Conservation (phyloP, 2,113 vertebrate species). For the Pseudopipra pipra region DNA sequence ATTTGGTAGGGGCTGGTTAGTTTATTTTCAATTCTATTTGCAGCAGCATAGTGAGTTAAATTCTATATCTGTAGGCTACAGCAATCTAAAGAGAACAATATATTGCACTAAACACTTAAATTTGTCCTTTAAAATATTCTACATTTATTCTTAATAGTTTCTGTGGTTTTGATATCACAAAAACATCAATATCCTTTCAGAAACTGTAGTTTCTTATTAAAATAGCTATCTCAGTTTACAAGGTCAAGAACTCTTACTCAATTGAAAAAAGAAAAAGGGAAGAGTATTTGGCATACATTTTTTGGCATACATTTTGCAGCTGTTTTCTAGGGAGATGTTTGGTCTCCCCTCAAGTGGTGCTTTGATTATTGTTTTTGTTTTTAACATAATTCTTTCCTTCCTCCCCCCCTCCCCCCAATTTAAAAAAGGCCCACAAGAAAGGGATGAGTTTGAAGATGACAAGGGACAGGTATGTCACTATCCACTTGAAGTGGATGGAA, state of each 20-base stretch:
- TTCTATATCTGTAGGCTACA: constrained; percentile 3
- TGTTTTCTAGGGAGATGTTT: constrained; percentile 25
- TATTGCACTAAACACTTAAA: neutral
- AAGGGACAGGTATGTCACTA: neutral
- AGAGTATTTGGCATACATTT: constrained; percentile 12
- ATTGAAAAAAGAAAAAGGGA: neutral
- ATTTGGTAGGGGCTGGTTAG: neutral
- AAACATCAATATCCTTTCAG: neutral
- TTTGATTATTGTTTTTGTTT: constrained; percentile 52
- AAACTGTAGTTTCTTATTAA: neutral
- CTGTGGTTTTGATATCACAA: neutral
- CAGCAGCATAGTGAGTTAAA: neutral
- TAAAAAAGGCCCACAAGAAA: constrained; percentile 1
- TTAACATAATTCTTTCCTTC: neutral
- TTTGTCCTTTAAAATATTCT: constrained; percentile 26
- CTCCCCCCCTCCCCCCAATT: neutral
- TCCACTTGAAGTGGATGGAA: neutral
- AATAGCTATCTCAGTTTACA: neutral
- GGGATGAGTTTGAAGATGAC: neutral
- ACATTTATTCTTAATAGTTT: neutral
- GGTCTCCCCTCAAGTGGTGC: neutral
- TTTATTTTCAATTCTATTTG: constrained; percentile 7
- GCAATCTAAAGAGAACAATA: neutral
- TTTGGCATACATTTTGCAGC: constrained; percentile 51
- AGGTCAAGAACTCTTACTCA: neutral